Percentiles rank a stretch among this genome's conserved stretches.
phyloP scores from a whole-genome alignment of 1,140 invertebrate species.

The Colletes latitarsis region DNA sequence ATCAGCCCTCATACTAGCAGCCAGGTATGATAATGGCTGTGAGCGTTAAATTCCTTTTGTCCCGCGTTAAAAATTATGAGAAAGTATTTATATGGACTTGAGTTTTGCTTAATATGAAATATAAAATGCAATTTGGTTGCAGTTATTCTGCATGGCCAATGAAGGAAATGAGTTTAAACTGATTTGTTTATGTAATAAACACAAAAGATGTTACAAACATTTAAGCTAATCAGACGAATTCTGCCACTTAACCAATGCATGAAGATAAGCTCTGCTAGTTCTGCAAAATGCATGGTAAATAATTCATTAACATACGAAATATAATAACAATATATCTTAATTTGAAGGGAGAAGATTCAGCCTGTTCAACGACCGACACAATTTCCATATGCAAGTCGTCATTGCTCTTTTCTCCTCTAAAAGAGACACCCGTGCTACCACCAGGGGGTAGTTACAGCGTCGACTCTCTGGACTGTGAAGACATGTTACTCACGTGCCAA shows the following conservation, averaged over 20 bases:
- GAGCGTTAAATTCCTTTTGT: slow-evolving; percentile 27
- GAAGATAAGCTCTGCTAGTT: slow-evolving; percentile 26
- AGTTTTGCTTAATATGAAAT: slow-evolving; percentile 25
- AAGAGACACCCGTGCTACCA: slow-evolving; percentile 87
- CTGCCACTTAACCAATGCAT: slow-evolving; percentile 32
- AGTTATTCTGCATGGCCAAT: slow-evolving; percentile 51
- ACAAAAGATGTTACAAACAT: not conserved
- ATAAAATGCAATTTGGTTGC: slow-evolving; percentile 38
- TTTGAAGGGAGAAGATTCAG: slow-evolving; percentile 86
- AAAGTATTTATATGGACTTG: slow-evolving; percentile 11
- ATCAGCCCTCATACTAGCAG: slow-evolving; percentile 87
- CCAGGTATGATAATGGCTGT: slow-evolving; percentile 81
- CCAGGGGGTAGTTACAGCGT: slow-evolving; percentile 90
- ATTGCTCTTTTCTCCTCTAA: slow-evolving; percentile 94
- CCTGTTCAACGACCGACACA: slow-evolving; percentile 87
- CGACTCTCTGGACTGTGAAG: slow-evolving; percentile 94
- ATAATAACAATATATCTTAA: slow-evolving; percentile 28
- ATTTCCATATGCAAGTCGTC: slow-evolving; percentile 95
- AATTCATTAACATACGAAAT: not conserved
- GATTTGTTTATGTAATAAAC: slow-evolving; percentile 17
- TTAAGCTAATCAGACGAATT: slow-evolving; percentile 6
- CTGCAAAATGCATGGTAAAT: slow-evolving; percentile 27
- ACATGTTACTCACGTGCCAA: slow-evolving; percentile 93
- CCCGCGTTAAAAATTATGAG: not conserved
- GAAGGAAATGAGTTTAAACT: slow-evolving; percentile 2